Evolutionary conservation across 2,888 invertebrate species (phyloP), one percentile per base, ranked within the genome.

Genomic region (Microdon myrmicae): DNA sequence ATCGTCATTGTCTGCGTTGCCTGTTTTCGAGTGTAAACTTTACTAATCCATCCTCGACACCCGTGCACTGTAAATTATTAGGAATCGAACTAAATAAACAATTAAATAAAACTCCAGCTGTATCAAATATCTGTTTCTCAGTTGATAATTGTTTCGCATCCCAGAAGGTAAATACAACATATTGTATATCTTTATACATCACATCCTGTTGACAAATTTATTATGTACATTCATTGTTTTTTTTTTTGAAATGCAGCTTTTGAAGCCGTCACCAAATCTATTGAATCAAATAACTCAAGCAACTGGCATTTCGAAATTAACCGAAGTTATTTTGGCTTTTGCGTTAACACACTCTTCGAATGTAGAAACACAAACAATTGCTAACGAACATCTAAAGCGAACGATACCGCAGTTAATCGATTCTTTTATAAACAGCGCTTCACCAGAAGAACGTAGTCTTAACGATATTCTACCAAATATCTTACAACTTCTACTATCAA

Each of bases 1-100:
- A 96, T 85, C 90, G 94, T 84, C 94, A 96, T 86, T 88, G 94
- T 82, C 88, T 95, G 85, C 93, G 92, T 85, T 92, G 92, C 84
- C 87, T 96, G 81, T 90, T 96, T 82, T 91, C 94, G 75, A 87
- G 88, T 75, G 89, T 94, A 79, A 90, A 94, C 81, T 90, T 93
- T 84, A 88, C 83, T 78, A 85, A 85, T 73, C 83, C 83, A 54
- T 68, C 83, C 80, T 82, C 86, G 70, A 83, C 86, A 67, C 84
- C 85, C 67, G 83, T 83, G 74, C 84, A 90, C 85, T 83, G 86
- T 76, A 87, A 92, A 81, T 84, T 90, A 76, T 82, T 94, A 77
- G 85, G 87, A 79, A 85, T 90, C 82, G 88, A 94, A 83, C 86
- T 90, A 77, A 84, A 86, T 66, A 84, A 86, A 60, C 84, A 94